A percentile compares a stretch with the other conserved stretches of the same genome.
Evolutionary conservation across 1,140 invertebrate species (phyloP).

Genomic region (Heliconius himera): DNA sequence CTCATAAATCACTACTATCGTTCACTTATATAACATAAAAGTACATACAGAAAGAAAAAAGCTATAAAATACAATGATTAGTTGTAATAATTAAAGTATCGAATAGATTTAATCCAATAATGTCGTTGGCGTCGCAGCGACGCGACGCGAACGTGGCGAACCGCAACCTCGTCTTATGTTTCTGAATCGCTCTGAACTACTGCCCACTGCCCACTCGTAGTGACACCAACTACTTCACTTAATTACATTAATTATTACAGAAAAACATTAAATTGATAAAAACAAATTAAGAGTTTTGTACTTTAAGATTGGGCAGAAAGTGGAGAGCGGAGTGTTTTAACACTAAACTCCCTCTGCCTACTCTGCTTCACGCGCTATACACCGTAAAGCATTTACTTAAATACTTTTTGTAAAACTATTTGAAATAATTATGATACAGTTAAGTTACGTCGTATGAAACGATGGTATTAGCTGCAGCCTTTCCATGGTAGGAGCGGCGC

Average conservation of each 20-base stretch:
- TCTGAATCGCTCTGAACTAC: slow-evolving; percentile 55
- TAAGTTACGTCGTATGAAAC: slow-evolving; percentile 26
- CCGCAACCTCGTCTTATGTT: slow-evolving; percentile 55
- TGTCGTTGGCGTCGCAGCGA: slow-evolving; percentile 56
- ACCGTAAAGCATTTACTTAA: too few relatives aligned
- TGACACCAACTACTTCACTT: slow-evolving; percentile 45
- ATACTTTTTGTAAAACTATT: too few relatives aligned
- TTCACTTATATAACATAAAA: background rate
- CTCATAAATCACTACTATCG: background rate
- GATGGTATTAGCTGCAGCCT: slow-evolving; percentile 51
- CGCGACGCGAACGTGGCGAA: slow-evolving; percentile 47
- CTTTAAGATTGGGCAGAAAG: too few relatives aligned
- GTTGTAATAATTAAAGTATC: slow-evolving; percentile 37
- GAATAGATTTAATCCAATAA: slow-evolving; percentile 44
- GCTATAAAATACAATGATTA: background rate
- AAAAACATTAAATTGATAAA: background rate
- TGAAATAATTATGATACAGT: background rate
- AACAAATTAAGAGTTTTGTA: background rate
- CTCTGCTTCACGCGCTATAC: too few relatives aligned
- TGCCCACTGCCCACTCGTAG: slow-evolving; percentile 32
- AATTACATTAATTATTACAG: background rate
- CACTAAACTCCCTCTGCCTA: too few relatives aligned
- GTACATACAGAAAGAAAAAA: background rate
- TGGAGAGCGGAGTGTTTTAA: too few relatives aligned
- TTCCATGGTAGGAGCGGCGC: slow-evolving; percentile 49